Conservation (phyloP, 2,888 invertebrate genomes). For the Thera britannica region DNA sequence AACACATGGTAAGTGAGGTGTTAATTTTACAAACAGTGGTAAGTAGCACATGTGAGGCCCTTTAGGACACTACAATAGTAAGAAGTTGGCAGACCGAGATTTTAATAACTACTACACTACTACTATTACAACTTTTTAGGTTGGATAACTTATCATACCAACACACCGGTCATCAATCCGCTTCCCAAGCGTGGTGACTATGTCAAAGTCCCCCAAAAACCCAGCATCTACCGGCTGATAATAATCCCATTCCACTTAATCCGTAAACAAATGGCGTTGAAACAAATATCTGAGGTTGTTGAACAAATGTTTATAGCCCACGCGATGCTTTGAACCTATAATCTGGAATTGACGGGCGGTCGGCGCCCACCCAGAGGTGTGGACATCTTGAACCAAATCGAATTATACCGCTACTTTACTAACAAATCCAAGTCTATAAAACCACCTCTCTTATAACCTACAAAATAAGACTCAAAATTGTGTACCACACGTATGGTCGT, state of each 20-base stretch:
- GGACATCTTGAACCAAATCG: constrained; percentile 76
- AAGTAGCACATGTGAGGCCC: no score
- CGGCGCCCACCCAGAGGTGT: constrained; percentile 81
- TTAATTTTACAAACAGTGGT: no score
- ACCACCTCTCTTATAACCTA: constrained; percentile 33
- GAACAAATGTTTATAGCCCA: constrained; percentile 75
- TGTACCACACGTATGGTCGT: constrained; percentile 4
- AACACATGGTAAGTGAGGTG: no score
- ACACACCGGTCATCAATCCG: no score
- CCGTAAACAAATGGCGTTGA: constrained; percentile 66
- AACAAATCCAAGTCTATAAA: constrained; percentile 35
- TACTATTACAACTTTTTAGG: no score
- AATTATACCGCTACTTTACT: constrained; percentile 66
- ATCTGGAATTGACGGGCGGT: constrained; percentile 74
- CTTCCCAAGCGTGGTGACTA: no score
- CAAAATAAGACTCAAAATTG: constrained; percentile 50
- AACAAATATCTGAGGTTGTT: constrained; percentile 71
- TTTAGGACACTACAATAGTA: no score
- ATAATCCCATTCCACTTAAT: constrained; percentile 59
- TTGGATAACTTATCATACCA: no score
- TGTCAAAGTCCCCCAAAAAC: no score
- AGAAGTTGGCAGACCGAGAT: no score
- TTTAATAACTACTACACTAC: no score
- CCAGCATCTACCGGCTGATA: no score
- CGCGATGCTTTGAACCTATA: constrained; percentile 72